These are phyloP conservation scores for Philopotamus ludificatus DNA, from an alignment of 1,140 invertebrate species.

Conservation along the genomic window DNA sequence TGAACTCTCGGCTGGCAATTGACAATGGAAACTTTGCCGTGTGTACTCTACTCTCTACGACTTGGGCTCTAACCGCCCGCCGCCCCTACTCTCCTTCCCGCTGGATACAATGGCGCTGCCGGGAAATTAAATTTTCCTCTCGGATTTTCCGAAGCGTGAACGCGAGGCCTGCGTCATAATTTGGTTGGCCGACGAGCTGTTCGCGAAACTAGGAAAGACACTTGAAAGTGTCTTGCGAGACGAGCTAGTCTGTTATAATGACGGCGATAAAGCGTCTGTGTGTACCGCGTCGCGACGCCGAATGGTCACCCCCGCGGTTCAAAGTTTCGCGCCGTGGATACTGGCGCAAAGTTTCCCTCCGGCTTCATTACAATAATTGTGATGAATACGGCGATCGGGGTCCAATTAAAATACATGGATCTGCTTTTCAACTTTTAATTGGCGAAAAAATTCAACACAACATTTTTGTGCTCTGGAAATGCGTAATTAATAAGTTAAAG, in stretches of 20 bases:
- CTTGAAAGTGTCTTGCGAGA: background rate
- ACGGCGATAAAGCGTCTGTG: background rate
- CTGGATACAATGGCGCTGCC: constrained; percentile 6
- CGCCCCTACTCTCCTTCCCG: background rate
- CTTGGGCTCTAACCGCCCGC: background rate
- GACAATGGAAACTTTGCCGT: constrained; percentile 31
- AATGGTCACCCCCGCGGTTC: too few relatives aligned
- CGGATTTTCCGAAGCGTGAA: constrained; percentile 34
- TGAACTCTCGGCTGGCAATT: constrained; percentile 33
- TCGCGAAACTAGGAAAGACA: constrained; percentile 21
- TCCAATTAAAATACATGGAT: too few relatives aligned
- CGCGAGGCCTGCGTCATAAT: constrained; percentile 26
- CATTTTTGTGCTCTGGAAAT: too few relatives aligned
- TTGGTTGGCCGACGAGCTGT: constrained; percentile 16
- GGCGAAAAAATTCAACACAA: too few relatives aligned
- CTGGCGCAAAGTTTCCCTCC: too few relatives aligned
- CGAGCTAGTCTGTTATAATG: background rate
- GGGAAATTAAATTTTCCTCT: constrained; percentile 36
- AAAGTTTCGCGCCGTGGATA: too few relatives aligned
- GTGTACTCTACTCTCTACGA: background rate
- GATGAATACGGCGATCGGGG: too few relatives aligned
- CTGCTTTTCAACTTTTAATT: too few relatives aligned
- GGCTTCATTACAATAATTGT: too few relatives aligned
- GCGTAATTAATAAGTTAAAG: too few relatives aligned
- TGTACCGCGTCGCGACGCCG: too few relatives aligned